A percentile compares a stretch with the other conserved stretches of the same genome.
Evolutionary conservation across 2,113 vertebrate genomes (phyloP).

Genomic region (Gallinago paraguaiae): DNA sequence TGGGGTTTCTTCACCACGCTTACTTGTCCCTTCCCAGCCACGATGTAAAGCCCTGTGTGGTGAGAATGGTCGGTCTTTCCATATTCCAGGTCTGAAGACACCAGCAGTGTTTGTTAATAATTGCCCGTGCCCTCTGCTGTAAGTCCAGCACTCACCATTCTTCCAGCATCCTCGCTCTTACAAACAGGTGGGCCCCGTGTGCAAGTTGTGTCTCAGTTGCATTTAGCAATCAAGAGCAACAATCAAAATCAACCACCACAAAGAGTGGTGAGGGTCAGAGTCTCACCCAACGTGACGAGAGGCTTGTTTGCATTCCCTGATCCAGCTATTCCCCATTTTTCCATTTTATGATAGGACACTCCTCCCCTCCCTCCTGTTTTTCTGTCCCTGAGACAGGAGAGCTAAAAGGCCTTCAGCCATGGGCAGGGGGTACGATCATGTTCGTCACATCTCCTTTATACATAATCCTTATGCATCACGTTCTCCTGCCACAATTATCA

Average conservation of each 20-base stretch:
- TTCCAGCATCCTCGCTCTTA: neutral
- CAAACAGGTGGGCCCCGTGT: conserved; percentile 11
- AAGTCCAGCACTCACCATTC: neutral
- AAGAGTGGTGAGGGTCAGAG: conserved; percentile 37
- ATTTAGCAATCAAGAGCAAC: conserved; percentile 27
- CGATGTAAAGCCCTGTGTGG: neutral
- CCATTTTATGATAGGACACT: neutral
- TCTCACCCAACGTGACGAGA: neutral
- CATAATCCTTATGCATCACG: neutral
- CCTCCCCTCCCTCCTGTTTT: neutral
- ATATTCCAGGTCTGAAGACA: neutral
- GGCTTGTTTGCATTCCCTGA: conserved; percentile 29
- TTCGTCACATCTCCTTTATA: neutral
- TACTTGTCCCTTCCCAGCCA: neutral
- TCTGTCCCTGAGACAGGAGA: neutral
- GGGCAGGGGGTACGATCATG: neutral
- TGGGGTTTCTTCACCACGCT: neutral
- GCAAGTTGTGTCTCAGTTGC: neutral
- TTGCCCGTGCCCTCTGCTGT: fast-evolving
- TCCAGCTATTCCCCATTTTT: neutral
- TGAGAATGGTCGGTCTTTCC: neutral
- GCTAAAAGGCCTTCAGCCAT: neutral
- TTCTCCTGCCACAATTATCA: neutral
- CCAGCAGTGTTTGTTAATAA: fast-evolving
- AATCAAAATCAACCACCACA: neutral